A percentile compares a stretch with the other conserved stretches of the same genome.
These are phyloP conservation scores for Acanthoscelides obtectus DNA, from an alignment of 2,888 invertebrate genomes.

Conservation along the genomic window DNA sequence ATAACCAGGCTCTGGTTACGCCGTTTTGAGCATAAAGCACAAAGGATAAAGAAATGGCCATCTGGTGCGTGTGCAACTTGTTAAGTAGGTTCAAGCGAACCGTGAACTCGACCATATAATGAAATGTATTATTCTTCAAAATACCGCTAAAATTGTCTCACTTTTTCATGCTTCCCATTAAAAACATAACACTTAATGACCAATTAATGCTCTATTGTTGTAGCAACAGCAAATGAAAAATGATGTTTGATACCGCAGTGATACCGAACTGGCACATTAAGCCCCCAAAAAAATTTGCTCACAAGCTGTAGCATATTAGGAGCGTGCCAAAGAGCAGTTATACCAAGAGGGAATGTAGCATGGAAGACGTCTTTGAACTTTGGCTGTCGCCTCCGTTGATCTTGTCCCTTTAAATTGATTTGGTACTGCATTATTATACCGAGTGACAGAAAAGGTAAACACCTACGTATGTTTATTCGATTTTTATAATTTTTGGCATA, in stretches of 20 bases:
- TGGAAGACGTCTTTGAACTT: too few species aligned
- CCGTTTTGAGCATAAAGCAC: not conserved
- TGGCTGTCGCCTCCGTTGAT: too few species aligned
- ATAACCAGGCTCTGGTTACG: not conserved
- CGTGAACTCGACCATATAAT: conserved; percentile 39
- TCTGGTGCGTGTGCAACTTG: conserved; percentile 32
- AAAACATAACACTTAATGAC: conserved; percentile 36
- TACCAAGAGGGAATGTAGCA: too few species aligned
- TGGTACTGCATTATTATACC: too few species aligned
- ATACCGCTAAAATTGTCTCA: conserved; percentile 40
- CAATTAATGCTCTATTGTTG: conserved; percentile 29
- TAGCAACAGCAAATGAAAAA: not conserved
- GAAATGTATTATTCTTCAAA: conserved; percentile 40
- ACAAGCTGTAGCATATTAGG: too few species aligned
- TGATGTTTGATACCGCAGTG: not conserved
- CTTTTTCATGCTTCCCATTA: conserved; percentile 36
- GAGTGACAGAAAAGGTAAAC: too few species aligned
- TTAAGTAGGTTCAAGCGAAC: conserved; percentile 31
- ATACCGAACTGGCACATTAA: too few species aligned
- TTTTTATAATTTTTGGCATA: too few species aligned
- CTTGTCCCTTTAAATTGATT: too few species aligned
- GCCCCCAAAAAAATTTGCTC: too few species aligned
- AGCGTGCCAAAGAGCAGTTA: too few species aligned
- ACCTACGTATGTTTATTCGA: too few species aligned
- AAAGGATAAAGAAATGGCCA: conserved; percentile 21